phyloP scores from a whole-genome alignment of 2,113 vertebrate species.

The Poeciliopsis retropinna region DNA sequence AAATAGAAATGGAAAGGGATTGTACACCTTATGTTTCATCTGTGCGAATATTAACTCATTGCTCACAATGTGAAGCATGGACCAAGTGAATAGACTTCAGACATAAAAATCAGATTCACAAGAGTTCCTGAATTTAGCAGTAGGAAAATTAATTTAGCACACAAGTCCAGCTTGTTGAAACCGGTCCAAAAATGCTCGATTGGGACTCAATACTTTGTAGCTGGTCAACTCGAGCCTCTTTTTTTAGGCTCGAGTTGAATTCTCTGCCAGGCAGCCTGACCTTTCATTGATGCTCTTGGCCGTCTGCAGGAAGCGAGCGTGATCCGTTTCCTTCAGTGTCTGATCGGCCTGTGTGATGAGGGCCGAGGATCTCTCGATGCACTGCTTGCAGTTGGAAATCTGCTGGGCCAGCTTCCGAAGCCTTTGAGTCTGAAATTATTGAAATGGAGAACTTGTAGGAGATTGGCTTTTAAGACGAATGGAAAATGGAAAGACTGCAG shows the following conservation, averaged over 20 bases:
- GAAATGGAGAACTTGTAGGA: conserved; percentile 5
- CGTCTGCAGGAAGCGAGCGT: conserved; percentile 95
- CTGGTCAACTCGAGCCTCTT: no score
- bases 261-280: conserved; percentile 71
- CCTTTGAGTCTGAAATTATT: conserved; percentile 85
- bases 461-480: neutral
- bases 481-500: neutral
- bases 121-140: no score
- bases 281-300: conserved; percentile 97
- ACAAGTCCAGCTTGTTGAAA: neutral
- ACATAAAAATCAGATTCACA: neutral
- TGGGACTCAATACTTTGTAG: neutral
- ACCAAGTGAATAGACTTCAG: neutral
- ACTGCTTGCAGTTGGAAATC: conserved; percentile 96
- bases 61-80: neutral
- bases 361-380: conserved; percentile 92
- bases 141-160: neutral
- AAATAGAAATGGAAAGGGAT: neutral
- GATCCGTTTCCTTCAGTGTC: conserved; percentile 94
- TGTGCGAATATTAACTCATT: neutral
- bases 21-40: neutral
- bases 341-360: conserved; percentile 96
- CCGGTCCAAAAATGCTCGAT: neutral
- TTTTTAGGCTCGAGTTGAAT: no score
- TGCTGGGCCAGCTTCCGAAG: conserved; percentile 95